Base-by-base conservation (phyloP, 2,113 vertebrate species). In the Rhinogobius similis region DNA sequence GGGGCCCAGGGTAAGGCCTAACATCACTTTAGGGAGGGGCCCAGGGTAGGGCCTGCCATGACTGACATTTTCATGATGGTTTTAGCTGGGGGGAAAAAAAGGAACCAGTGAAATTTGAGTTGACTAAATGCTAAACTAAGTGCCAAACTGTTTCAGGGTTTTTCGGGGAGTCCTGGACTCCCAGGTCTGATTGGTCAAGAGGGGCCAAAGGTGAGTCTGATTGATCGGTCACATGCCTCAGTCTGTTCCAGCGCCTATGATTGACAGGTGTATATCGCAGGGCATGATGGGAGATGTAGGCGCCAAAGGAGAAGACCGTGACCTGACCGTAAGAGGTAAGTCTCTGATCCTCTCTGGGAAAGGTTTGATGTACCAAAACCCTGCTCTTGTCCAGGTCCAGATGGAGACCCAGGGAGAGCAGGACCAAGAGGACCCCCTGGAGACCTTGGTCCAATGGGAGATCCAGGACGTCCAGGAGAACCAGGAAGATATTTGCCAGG, bases 101-200 rank as follows among this genome's bases (percentile, higher is more conserved):
- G 32, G 9, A 36, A 36, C 11, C 39, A 41, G 39, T 36, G 32
- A 36, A 3, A 36, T 41, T 41, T 41, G 12, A 41, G 7, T 48
- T 20, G 43, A 46, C 43, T 50, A 21, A 50, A n/a, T 6, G 24
- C n/a, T n/a, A n/a, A n/a, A n/a, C n/a, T n/a, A n/a, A n/a, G 10
- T 50, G 4, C 53, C 5, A 10, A 5, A 10, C 53, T 61, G 26
- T 73, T 83, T 58, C 82, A 92, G 91, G 90, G 89, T 6, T 56
- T 65, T 20, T 39, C 0, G 38, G 91, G 91, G 67, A 84, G 50
- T 59, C 65, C 73, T 7, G 91, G 91, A 58, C 88, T 92, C 29
- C 91, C 91, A 7, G 91, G 91, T 74, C 80, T 92, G 70, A 90
- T 92, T 53, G 91, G 91, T 52, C 83, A 56, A 65, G 86, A 90